phyloP scores from a whole-genome alignment of 2,113 vertebrate species.

The Arenaria interpres region DNA sequence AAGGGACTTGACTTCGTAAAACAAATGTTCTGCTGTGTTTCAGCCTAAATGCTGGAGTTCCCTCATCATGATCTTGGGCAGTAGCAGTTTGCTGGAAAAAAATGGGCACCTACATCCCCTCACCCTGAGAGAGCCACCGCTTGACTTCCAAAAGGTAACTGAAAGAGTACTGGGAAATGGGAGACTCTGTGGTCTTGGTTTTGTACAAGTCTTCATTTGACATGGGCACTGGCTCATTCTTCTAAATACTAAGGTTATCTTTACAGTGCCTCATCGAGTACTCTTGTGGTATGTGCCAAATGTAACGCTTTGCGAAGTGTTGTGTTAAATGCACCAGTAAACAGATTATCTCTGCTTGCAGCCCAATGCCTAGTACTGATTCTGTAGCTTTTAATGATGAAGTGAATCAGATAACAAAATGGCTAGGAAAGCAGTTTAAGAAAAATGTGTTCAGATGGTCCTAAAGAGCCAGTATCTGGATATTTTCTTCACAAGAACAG shows the following conservation, averaged over 20 bases:
- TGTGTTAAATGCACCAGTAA: background rate
- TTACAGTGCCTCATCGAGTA: background rate
- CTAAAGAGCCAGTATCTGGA: background rate
- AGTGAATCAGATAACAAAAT: background rate
- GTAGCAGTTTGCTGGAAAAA: background rate
- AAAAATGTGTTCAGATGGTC: background rate
- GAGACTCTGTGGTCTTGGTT: background rate
- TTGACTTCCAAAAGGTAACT: conserved; percentile 42
- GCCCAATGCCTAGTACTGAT: background rate
- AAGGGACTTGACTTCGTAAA: background rate
- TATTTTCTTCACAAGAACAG: background rate
- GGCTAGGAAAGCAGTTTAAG: background rate
- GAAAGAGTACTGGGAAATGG: background rate
- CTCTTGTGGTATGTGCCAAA: background rate
- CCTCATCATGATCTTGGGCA: conserved; percentile 44
- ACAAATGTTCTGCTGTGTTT: background rate
- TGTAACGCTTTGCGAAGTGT: rapidly evolving
- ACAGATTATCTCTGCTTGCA: background rate
- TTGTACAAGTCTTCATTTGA: background rate
- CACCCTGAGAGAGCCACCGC: background rate
- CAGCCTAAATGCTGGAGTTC: conserved; percentile 59
- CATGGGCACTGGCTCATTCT: rapidly evolving
- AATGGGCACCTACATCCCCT: background rate
- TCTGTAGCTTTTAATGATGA: background rate
- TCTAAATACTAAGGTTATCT: background rate